Percentiles rank a stretch among this genome's conserved stretches.
These are phyloP conservation scores for Osedax frankpressi DNA, from an alignment of 2,888 invertebrate species.

Conservation along the genomic window DNA sequence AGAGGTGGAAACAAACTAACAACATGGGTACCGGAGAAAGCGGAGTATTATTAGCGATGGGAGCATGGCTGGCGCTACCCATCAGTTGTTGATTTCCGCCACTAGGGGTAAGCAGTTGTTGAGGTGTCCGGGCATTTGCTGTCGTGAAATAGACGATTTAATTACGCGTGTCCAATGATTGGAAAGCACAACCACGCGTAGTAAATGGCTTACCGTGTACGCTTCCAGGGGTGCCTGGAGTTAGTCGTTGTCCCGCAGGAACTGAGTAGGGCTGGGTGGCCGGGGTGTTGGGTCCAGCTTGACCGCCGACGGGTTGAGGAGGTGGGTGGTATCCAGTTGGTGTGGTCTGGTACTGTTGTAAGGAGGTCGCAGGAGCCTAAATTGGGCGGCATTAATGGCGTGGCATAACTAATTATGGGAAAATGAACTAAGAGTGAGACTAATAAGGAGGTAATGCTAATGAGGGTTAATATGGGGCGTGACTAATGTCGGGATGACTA, in stretches of 20 bases:
- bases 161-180: too few species aligned
- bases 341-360: neutral
- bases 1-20: neutral
- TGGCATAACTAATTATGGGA: too few species aligned
- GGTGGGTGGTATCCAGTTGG: neutral
- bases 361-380: neutral
- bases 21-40: neutral
- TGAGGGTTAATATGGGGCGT: too few species aligned
- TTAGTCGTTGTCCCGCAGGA: slow-evolving; percentile 4
- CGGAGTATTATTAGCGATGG: neutral
- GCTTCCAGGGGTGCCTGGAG: neutral
- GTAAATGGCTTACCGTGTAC: neutral
- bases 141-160: too few species aligned
- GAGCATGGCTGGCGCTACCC: slow-evolving; percentile 28
- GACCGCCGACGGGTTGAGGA: neutral
- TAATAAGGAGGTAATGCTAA: too few species aligned
- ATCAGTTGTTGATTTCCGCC: neutral
- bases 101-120: neutral
- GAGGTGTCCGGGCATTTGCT: neutral
- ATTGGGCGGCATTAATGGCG: too few species aligned
- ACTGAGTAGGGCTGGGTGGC: neutral
- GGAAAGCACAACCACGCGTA: too few species aligned
- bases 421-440: too few species aligned
- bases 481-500: too few species aligned
- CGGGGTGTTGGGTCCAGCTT: neutral